A percentile compares a stretch with the other conserved stretches of the same genome.
These are phyloP conservation scores for Chaetops frenatus DNA, from an alignment of 2,113 vertebrate species.

Conservation along the genomic window DNA sequence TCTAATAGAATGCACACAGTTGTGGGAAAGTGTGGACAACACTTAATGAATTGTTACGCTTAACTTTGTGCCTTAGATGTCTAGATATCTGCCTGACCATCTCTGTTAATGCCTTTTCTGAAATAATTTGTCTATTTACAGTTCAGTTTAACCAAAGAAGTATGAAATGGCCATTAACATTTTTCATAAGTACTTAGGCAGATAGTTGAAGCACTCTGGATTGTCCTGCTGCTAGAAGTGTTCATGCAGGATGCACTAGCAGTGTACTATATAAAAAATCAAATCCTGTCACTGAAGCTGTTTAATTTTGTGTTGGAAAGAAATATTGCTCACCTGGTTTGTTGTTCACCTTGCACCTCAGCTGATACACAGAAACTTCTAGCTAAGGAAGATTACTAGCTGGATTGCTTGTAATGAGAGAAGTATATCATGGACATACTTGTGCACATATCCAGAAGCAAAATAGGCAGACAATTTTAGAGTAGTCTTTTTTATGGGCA, in stretches of 20 bases:
- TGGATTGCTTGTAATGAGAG: not conserved
- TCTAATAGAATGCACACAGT: not conserved
- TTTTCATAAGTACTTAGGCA: not conserved
- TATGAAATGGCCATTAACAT: not conserved
- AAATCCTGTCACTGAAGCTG: not conserved
- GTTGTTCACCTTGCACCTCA: not conserved
- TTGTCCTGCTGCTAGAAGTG: not conserved
- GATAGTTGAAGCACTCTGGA: not conserved
- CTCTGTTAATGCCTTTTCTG: not conserved
- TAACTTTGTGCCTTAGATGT: not conserved
- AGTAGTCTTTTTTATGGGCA: not conserved
- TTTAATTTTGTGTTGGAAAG: not conserved
- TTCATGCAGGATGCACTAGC: not conserved
- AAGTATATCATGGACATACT: not conserved
- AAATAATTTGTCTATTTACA: not conserved
- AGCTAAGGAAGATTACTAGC: not conserved
- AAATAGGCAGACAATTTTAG: not conserved
- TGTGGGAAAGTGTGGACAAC: not conserved
- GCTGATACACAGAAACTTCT: not conserved
- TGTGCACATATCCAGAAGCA: not conserved
- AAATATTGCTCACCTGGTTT: not conserved
- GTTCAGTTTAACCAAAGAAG: not conserved
- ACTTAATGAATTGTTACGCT: not conserved
- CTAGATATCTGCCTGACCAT: not conserved
- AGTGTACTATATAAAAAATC: not conserved